Percentiles rank a stretch among this genome's conserved stretches.
Evolutionary conservation across 2,113 vertebrate genomes (phyloP).

Genomic region (Lagopus muta): DNA sequence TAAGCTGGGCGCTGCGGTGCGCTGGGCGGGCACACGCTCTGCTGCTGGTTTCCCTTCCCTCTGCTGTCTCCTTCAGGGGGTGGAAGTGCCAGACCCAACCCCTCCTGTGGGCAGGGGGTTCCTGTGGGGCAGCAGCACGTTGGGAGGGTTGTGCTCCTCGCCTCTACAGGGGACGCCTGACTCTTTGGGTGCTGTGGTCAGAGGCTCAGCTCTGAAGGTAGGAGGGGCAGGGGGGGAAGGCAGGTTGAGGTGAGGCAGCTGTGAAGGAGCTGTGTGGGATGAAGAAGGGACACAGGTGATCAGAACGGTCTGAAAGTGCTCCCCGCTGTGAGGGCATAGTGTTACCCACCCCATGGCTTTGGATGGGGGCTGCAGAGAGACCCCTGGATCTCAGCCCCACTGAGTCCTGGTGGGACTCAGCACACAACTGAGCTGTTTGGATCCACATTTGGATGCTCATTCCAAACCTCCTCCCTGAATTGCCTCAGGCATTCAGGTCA

Average conservation of each 20-base stretch:
- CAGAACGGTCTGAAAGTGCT: background rate
- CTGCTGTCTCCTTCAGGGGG: background rate
- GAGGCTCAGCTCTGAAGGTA: fast-evolving
- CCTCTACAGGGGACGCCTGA: background rate
- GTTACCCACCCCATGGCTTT: background rate
- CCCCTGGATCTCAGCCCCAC: background rate
- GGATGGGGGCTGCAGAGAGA: background rate
- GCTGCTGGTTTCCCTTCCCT: background rate
- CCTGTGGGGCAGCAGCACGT: fast-evolving
- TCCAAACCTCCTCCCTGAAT: background rate
- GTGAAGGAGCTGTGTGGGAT: background rate
- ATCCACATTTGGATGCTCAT: background rate
- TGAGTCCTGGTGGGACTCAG: background rate
- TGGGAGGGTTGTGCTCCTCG: background rate
- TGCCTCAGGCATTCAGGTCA: background rate
- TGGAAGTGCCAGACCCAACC: fast-evolving
- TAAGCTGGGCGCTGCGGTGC: background rate
- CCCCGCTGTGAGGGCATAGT: background rate
- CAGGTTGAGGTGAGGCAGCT: fast-evolving
- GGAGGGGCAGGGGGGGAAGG: background rate
- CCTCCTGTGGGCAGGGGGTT: background rate
- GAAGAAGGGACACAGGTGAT: background rate
- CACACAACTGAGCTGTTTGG: background rate
- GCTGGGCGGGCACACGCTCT: fast-evolving
- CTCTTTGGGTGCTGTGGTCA: fast-evolving